A percentile compares a stretch with the other conserved stretches of the same genome.
phyloP scores from a whole-genome alignment of 2,888 invertebrate species.

The Chorisops tibialis region DNA sequence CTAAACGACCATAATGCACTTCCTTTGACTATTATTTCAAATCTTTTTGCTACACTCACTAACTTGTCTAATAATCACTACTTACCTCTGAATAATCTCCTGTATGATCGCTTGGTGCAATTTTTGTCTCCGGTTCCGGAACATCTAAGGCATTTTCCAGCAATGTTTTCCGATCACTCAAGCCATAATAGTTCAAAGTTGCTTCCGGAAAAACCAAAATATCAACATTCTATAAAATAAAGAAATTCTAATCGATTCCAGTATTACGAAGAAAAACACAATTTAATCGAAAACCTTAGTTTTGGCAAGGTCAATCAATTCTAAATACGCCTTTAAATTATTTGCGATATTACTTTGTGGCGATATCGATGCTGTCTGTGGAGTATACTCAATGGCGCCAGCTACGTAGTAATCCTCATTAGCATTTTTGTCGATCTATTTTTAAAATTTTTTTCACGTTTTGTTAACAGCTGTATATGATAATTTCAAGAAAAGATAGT shows the following conservation, averaged over 20 bases:
- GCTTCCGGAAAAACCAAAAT: constrained; percentile 54
- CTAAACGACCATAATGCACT: no score
- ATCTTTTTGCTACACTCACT: no score
- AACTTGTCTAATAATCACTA: neutral
- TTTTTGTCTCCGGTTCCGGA: constrained; percentile 37
- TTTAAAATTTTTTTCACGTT: no score
- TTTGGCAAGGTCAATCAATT: constrained; percentile 28
- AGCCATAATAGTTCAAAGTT: constrained; percentile 43
- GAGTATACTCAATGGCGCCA: constrained; percentile 44
- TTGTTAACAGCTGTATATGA: no score
- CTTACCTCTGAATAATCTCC: constrained; percentile 36
- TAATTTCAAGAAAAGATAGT: no score
- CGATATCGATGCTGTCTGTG: neutral
- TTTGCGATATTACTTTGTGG: neutral
- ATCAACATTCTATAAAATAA: constrained; percentile 6
- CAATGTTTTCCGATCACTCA: neutral
- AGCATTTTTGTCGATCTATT: no score
- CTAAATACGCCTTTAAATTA: constrained; percentile 24
- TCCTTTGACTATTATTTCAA: no score
- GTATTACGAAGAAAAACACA: constrained; percentile 22
- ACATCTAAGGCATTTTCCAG: constrained; percentile 40
- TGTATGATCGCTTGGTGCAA: constrained; percentile 38
- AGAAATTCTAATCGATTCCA: neutral
- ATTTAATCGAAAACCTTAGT: constrained; percentile 27
- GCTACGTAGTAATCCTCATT: constrained; percentile 51